Conservation (phyloP, 2,888 invertebrate species). For the Molanna angustata region DNA sequence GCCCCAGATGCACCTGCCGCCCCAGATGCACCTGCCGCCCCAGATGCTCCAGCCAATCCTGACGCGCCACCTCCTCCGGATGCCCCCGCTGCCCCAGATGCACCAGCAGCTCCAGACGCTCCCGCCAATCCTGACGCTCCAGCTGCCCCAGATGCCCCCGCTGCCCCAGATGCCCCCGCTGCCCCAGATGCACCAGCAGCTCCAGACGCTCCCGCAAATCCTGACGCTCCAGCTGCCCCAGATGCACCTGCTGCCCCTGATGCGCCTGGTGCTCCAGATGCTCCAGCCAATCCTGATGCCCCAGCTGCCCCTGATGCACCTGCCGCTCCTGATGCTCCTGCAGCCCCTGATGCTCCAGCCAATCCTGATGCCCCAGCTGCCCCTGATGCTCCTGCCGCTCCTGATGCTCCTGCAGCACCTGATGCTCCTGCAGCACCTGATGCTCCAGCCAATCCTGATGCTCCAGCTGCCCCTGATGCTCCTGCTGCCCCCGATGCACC, state of each 20-base stretch:
- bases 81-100: too few species aligned
- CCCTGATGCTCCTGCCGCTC: conserved; percentile 1
- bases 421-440: conserved; percentile 23
- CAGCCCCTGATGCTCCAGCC: neutral
- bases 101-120: too few species aligned
- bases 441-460: conserved; percentile 24
- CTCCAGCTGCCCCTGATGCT: conserved; percentile 10
- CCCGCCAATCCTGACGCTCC: too few species aligned
- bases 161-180: conserved; percentile 1
- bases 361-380: neutral
- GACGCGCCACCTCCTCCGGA: neutral
- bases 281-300: neutral
- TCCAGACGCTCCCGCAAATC: neutral
- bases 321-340: neutral
- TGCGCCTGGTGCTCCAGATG: conserved; percentile 2
- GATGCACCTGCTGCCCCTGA: neutral
- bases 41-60: neutral
- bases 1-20: too few species aligned
- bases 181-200: conserved; percentile 6
- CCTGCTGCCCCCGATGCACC: too few species aligned
- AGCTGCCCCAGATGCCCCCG: too few species aligned
- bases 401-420: conserved; percentile 16
- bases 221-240: neutral
- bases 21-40: neutral
- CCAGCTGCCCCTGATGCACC: neutral